A percentile compares a stretch with the other conserved stretches of the same genome.
These are phyloP conservation scores for Alcis repandata DNA, from an alignment of 2,888 invertebrate species.

Conservation along the genomic window DNA sequence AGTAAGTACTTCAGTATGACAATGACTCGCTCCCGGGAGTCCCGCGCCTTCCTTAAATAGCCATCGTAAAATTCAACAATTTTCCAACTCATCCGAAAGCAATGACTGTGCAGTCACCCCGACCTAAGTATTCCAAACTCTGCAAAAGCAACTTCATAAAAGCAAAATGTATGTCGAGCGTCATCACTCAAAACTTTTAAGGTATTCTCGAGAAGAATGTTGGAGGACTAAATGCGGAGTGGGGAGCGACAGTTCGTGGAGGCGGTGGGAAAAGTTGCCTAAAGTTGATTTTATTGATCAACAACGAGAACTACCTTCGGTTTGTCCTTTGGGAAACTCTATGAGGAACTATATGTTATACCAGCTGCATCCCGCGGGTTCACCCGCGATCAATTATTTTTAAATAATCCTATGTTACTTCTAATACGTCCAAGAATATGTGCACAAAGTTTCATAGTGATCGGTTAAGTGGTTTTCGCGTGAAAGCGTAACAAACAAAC, in stretches of 20 bases:
- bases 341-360: no score
- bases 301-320: no score
- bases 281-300: background rate
- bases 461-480: no score
- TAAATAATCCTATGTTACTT: no score
- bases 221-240: slow-evolving; percentile 43
- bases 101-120: slow-evolving; percentile 51
- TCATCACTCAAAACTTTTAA: slow-evolving; percentile 69
- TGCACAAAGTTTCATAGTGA: no score
- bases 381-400: no score
- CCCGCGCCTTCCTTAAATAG: slow-evolving; percentile 26
- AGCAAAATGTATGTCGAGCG: slow-evolving; percentile 62
- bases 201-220: slow-evolving; percentile 52
- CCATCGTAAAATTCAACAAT: slow-evolving; percentile 36
- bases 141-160: slow-evolving; percentile 59
- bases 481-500: no score
- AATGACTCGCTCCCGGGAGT: slow-evolving; percentile 19
- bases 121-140: slow-evolving; percentile 55
- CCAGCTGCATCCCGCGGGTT: no score
- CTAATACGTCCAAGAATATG: no score
- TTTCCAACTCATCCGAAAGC: slow-evolving; percentile 58
- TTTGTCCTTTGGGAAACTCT: no score
- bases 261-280: slow-evolving; percentile 15
- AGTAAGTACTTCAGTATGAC: no score
- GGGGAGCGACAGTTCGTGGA: slow-evolving; percentile 22